Conservation (phyloP, 2,888 invertebrate genomes). For the Scaptodrosophila latifasciaeformis region DNA sequence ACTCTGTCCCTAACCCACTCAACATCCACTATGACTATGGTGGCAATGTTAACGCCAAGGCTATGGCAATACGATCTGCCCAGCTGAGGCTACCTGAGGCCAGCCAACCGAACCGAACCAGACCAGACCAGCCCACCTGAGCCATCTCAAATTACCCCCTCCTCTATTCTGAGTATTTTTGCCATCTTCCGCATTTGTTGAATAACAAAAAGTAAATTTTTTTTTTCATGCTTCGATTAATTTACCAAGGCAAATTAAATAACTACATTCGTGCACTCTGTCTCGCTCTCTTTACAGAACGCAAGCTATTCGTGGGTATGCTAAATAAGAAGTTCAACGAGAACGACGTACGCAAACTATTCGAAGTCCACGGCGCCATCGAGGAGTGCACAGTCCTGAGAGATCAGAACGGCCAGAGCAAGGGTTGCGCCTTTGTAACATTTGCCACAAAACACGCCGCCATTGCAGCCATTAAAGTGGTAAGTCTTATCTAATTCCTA, state of each 20-base stretch:
- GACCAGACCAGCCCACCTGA: too few species aligned
- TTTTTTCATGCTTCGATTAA: conserved; percentile 55
- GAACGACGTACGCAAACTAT: conserved; percentile 94
- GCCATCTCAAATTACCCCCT: too few species aligned
- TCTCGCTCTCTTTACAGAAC: conserved; percentile 79
- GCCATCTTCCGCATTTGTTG: conserved; percentile 9
- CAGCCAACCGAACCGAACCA: conserved; percentile 1
- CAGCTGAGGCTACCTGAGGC: not conserved
- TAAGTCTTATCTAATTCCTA: conserved; percentile 32
- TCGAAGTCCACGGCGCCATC: conserved; percentile 94
- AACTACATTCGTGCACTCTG: not conserved
- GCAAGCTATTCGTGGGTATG: conserved; percentile 99
- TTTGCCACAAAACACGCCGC: conserved; percentile 98
- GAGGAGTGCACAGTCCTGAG: conserved; percentile 99
- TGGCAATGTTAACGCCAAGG: conserved; percentile 18
- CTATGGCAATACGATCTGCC: conserved; percentile 5
- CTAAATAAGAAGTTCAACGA: conserved; percentile 96
- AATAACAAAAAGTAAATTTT: conserved; percentile 13
- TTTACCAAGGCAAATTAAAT: conserved; percentile 52
- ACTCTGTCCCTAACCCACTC: conserved; percentile 13
- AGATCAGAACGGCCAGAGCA: conserved; percentile 95
- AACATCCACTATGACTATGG: conserved; percentile 3
- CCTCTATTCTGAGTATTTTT: too few species aligned
- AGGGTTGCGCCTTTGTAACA: conserved; percentile 99
- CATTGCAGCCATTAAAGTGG: conserved; percentile 95